Evolutionary conservation across 2,888 invertebrate species (phyloP), one percentile per base, ranked within the genome.

Genomic region (Acronicta psi): DNA sequence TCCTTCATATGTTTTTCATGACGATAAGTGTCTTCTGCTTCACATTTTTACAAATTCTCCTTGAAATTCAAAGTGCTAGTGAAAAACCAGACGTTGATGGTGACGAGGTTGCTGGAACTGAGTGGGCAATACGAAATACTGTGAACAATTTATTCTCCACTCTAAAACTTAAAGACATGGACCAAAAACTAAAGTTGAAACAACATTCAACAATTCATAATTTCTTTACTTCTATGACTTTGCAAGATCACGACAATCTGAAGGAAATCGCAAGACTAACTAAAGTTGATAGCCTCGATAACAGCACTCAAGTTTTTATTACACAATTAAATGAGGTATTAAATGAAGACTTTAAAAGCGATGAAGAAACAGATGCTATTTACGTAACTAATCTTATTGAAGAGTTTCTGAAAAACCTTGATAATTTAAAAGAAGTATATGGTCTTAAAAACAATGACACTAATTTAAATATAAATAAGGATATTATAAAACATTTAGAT

Each of bases 181-280:
- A 76, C 20, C 69, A 73, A 17, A 82, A 73, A 13, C 57, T 72
- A 5, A 83, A 71, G 43, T 66, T 86, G 3, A 81, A 76, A 60
- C 81, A 87, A 44, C 86, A 83, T 68, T 75, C 81, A 2, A 69
- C 66, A 18, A 76, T 88, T 53, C 86, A 88, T 61, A 84, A 87
- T 38, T 85, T 80, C 64, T 86, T 91, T 49, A 71, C 79, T 14
- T 80, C 84, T 20, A 68, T 85, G 16, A 83, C 85, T 45, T 62
- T 82, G 20, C 77, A 79, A 71, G 82, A 87, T 61, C 76, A 84
- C 55, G 63, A 79, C 16, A 81, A 66, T 59, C 71, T 88, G 36
- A 82, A 83, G 52, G 70, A 82, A 78, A 81, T 91, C 43, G 69
- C 64, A 6, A 79, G 69, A 68, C 54, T 85, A 49, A 81, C 82